phyloP scores from a whole-genome alignment of 2,888 invertebrate genomes.

The Micropterix aruncella region DNA sequence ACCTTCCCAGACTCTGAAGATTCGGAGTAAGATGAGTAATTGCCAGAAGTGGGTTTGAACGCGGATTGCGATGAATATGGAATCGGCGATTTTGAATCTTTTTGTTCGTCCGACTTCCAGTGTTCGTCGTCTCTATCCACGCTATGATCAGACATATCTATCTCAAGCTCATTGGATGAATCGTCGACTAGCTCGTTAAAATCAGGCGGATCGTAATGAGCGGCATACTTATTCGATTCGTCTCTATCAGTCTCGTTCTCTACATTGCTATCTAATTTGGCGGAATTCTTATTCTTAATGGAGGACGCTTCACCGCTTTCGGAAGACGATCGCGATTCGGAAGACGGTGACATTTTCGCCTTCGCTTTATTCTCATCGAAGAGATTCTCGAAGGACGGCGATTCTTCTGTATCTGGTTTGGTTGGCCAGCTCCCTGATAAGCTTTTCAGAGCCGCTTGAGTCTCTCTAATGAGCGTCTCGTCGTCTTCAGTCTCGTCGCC shows the following conservation, averaged over 20 bases:
- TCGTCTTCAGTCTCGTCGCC: conserved; percentile 46
- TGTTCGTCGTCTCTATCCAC: conserved; percentile 49
- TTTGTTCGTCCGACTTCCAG: conserved; percentile 32
- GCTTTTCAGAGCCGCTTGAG: conserved; percentile 75
- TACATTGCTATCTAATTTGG: conserved; percentile 18
- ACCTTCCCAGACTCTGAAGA: conserved; percentile 26
- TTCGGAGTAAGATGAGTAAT: conserved; percentile 58
- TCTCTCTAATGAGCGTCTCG: conserved; percentile 74
- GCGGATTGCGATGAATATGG: conserved; percentile 68
- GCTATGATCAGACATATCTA: conserved; percentile 60
- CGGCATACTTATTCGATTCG: conserved; percentile 31
- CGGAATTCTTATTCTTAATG: conserved; percentile 9
- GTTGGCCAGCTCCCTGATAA: conserved; percentile 77
- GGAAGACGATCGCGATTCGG: conserved; percentile 44
- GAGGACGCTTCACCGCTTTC: conserved; percentile 38
- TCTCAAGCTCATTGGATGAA: conserved; percentile 64
- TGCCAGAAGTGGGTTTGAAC: conserved; percentile 60
- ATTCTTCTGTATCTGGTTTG: conserved; percentile 57
- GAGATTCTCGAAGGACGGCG: conserved; percentile 69
- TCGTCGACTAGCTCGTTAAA: conserved; percentile 67
- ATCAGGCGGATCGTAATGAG: conserved; percentile 55
- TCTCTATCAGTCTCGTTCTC: conserved; percentile 19
- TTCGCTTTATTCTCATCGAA: conserved; percentile 70
- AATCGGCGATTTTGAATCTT: conserved; percentile 33
- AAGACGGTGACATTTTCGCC: conserved; percentile 48